Base-by-base conservation (phyloP, 2,888 invertebrate species). In the Zaprionus obscuricornis region DNA sequence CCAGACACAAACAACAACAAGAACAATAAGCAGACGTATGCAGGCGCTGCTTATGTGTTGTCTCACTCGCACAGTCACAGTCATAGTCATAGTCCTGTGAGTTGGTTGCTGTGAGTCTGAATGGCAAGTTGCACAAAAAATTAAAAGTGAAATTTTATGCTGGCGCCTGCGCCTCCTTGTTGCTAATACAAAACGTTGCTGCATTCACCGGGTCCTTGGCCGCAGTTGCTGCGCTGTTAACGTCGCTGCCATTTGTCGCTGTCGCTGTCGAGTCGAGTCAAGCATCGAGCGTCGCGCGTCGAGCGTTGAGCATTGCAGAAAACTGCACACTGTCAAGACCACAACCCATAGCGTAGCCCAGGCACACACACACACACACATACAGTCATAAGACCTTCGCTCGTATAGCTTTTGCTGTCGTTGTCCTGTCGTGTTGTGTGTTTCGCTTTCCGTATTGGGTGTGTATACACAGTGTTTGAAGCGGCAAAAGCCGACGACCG, bases 101-200 rank as follows among this genome's bases (percentile, higher is more conserved):
- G 55, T 40, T 40, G 56, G 42, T 46, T 56, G 40, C 60, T 20
- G 42, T 31, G 22, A 46, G 50, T 66, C 64, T 76, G 74, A 79
- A 81, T 86, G 84, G 68, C 69, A 82, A 83, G 49, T 43, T 51
- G 69, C 65, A n/a, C 74, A 85, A 89, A 89, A 88, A 89, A 88
- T 89, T 89, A 89, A 89, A 89, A 89, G 89, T 89, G 89, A 89
- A 89, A 89, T 85, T 89, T 89, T 81, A 50, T 68, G 75, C 85
- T 68, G 68, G 77, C 82, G 84, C 69, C 77, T 82, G 82, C 81
- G 84, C 81, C 72, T 57, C 68, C 69, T 59, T 52, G 52, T 52
- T 47, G 54, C 62, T 47, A 59, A 42, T 56, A 60, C 50, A 51
- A 34, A 55, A 22, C 33, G 27, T 3, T 14, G 51, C 50, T 50